Conservation (phyloP, 2,888 invertebrate species). For the Drosophila quinaria region DNA sequence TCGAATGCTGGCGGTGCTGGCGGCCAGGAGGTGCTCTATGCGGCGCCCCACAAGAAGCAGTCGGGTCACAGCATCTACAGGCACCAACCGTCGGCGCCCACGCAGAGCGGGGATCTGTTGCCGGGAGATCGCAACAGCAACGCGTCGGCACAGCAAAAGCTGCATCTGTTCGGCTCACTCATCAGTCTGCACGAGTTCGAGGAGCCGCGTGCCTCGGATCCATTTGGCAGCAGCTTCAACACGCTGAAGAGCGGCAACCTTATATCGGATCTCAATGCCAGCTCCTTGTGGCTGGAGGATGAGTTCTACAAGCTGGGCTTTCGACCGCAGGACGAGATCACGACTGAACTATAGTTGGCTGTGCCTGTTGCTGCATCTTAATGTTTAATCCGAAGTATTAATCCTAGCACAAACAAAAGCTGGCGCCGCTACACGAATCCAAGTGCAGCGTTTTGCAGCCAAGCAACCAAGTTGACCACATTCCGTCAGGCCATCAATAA, state of each 20-base stretch:
- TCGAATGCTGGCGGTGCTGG: constrained; percentile 47
- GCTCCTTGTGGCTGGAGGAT: constrained; percentile 91
- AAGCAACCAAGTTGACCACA: constrained; percentile 70
- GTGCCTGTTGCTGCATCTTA: not conserved
- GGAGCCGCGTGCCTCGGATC: constrained; percentile 86
- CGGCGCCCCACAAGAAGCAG: constrained; percentile 61
- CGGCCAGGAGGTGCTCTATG: constrained; percentile 61
- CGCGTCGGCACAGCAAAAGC: constrained; percentile 81
- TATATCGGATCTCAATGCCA: constrained; percentile 86
- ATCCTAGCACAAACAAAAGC: constrained; percentile 43
- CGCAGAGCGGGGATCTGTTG: constrained; percentile 55
- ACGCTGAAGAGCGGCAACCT: constrained; percentile 86
- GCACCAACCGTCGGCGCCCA: constrained; percentile 50
- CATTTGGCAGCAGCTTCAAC: constrained; percentile 87
- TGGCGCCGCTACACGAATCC: constrained; percentile 62
- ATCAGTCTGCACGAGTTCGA: constrained; percentile 86
- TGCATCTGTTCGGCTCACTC: constrained; percentile 85
- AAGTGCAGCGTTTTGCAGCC: constrained; percentile 51
- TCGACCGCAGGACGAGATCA: constrained; percentile 95
- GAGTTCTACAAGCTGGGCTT: constrained; percentile 94
- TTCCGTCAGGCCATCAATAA: constrained; percentile 71
- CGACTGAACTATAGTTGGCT: constrained; percentile 90
- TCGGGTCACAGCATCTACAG: constrained; percentile 66
- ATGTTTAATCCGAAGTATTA: constrained; percentile 58
- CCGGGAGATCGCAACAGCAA: constrained; percentile 65